Conservation (phyloP, 2,113 vertebrate species). For the Pollachius pollachius region DNA sequence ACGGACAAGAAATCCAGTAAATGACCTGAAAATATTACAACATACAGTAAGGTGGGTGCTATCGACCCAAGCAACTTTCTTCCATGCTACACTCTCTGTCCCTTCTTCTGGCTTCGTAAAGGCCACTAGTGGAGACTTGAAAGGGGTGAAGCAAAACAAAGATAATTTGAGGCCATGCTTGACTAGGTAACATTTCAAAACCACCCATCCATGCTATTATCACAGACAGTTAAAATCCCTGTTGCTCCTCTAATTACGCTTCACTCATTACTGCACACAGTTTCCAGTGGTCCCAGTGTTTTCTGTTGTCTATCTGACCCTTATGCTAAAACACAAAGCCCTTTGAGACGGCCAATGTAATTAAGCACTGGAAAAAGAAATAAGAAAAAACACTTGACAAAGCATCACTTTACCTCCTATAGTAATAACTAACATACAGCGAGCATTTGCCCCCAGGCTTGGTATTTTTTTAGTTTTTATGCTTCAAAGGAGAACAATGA, state of each 20-base stretch:
- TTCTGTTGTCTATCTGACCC: neutral
- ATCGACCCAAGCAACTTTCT: too few relatives aligned
- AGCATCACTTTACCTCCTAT: neutral
- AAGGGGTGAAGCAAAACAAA: slow-evolving; percentile 12
- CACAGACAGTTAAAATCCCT: slow-evolving; percentile 30
- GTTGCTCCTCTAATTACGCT: slow-evolving; percentile 25
- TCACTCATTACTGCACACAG: slow-evolving; percentile 5
- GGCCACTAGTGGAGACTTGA: neutral
- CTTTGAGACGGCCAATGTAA: neutral
- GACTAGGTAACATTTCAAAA: slow-evolving; percentile 51
- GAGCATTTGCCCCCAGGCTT: neutral
- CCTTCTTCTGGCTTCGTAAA: too few relatives aligned
- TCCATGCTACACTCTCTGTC: too few relatives aligned
- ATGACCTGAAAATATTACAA: slow-evolving; percentile 46
- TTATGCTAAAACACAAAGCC: neutral
- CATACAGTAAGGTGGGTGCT: slow-evolving; percentile 16
- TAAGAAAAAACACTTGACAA: neutral
- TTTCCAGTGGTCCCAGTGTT: slow-evolving; percentile 40
- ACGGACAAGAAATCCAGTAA: slow-evolving; percentile 39
- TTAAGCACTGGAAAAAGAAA: too few relatives aligned
- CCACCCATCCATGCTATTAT: slow-evolving; percentile 31
- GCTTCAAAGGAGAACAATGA: slow-evolving; percentile 20
- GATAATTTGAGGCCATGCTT: slow-evolving; percentile 3
- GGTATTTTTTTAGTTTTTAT: neutral
- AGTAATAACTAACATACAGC: neutral